Conservation (phyloP, 2,113 vertebrate species). For the Fulmarus glacialis region DNA sequence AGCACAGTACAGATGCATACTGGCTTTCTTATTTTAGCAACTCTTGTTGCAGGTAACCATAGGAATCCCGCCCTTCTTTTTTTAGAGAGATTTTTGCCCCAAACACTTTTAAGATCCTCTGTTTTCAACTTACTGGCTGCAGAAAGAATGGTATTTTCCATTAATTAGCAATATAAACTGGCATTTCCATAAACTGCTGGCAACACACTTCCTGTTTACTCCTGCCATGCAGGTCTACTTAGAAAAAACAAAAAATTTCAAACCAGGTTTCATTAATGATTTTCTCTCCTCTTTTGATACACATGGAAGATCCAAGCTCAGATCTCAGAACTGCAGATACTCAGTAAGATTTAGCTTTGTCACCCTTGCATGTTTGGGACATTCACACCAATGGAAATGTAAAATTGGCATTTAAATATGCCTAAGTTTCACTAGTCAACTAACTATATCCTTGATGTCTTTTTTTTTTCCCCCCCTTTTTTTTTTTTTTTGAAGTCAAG, state of each 20-base stretch:
- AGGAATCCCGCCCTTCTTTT: background rate
- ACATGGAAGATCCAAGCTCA: background rate
- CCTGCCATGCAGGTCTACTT: background rate
- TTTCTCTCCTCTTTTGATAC: background rate
- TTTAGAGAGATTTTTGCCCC: fast-evolving
- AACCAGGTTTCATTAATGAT: background rate
- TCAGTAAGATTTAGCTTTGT: background rate
- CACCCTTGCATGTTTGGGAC: background rate
- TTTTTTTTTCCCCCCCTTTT: no score
- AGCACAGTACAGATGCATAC: background rate
- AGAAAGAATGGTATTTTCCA: background rate
- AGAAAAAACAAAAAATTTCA: background rate
- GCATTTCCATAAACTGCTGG: background rate
- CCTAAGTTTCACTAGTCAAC: background rate
- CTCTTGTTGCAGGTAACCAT: background rate
- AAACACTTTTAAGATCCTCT: background rate
- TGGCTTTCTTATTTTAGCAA: background rate
- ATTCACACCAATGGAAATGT: background rate
- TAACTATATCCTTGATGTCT: background rate
- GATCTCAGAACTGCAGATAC: background rate
- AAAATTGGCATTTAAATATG: background rate
- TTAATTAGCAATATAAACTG: background rate
- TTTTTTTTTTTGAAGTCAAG: background rate
- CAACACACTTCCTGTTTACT: background rate
- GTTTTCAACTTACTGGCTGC: background rate